Conservation (phyloP, 2,113 vertebrate species). For the Hypomesus transpacificus region DNA sequence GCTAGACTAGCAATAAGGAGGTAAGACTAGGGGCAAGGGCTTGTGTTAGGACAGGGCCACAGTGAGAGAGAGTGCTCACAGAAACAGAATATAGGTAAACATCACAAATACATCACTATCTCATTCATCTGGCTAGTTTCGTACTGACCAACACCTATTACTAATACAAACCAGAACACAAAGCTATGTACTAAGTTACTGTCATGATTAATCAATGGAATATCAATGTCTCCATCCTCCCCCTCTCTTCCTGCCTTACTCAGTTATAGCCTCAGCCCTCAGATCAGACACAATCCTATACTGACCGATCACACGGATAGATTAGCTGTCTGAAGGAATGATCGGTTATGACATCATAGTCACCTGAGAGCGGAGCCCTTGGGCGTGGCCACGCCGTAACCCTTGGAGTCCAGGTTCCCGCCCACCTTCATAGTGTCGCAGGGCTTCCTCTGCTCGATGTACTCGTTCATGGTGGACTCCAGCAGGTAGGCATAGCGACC, state of each 20-base stretch:
- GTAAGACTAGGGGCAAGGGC: no score
- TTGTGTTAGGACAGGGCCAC: no score
- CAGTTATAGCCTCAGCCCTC: neutral
- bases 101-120: no score
- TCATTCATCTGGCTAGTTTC: no score
- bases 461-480: slow-evolving; percentile 18
- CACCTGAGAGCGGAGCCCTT: slow-evolving; percentile 9
- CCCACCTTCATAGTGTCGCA: slow-evolving; percentile 14
- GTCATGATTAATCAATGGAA: no score
- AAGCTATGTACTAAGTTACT: no score
- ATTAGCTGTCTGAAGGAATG: neutral
- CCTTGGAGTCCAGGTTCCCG: slow-evolving; percentile 14
- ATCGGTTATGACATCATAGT: neutral
- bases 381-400: slow-evolving; percentile 5
- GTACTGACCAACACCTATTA: no score
- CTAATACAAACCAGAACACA: no score
- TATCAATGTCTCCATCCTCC: no score
- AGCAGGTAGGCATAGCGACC: slow-evolving; percentile 9
- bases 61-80: no score
- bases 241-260: neutral
- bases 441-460: slow-evolving; percentile 11
- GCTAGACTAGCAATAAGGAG: no score
- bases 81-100: no score
- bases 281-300: neutral
- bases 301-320: neutral